Base-by-base conservation (phyloP, 1,140 invertebrate species). In the Luehdorfia chinensis region DNA sequence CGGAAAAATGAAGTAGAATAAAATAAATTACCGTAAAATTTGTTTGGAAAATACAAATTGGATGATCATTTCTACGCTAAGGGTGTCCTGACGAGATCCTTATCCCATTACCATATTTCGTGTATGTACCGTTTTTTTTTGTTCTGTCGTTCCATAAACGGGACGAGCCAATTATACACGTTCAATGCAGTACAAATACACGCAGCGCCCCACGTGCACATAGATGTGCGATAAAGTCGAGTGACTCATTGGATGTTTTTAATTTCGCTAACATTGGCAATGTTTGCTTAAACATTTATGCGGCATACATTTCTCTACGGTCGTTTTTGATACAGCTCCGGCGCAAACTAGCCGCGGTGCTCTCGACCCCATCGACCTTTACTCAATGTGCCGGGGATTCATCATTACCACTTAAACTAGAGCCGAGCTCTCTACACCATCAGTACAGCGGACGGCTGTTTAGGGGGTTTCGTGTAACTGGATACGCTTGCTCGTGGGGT, bases 261-360 rank as follows among this genome's bases (percentile, higher is more conserved):
- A 75, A 75, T 79, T 77, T 73, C 64, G 73, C 59, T 59, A 75
- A 66, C 63, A 58, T 71, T 65, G 69, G 59, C 63, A 68, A 75
- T 75, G 75, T 81, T 80, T 80, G 56, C 59, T 66, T 57, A 55
- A 74, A 81, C 80, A 84, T 77, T 84, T 84, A 84, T 54, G 52
- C 65, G 75, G 63, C 75, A 81, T 61, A 81, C 77, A 76, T 83
- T 68, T 63, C 47, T n/a, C n/a, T n/a, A 51, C 53, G 47, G 58
- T 45, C 47, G 55, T 53, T 55, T 59, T 51, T 41, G 56, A 60
- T 53, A 51, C n/a, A n/a, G 45, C 54, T 65, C 67, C 64, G 65
- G 50, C 63, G 70, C 61, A 66, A 66, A 70, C 75, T 75, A 70
- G 74, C 64, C 67, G 68, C 52, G 49, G 32, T 67, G 68, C 61